Evolutionary conservation across 2,888 invertebrate genomes (phyloP), one percentile per base, ranked within the genome.

Genomic region (Mystacides longicornis): DNA sequence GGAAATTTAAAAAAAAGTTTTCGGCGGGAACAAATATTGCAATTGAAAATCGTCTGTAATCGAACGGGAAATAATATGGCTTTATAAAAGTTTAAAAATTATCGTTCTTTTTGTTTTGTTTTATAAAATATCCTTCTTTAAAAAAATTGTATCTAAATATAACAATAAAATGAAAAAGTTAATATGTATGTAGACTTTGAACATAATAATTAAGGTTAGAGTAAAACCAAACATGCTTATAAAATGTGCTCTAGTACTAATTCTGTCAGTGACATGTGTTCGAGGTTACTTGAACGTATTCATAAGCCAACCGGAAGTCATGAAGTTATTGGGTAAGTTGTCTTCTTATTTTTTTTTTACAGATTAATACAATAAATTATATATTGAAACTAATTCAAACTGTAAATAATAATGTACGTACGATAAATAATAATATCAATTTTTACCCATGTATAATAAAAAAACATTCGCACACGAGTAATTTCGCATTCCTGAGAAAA

Each of bases 261-360:
- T 31, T 9, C 14, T 31, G 14, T 20, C 21, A n/a, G 19, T 75
- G 72, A 74, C 76, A 65, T 68, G 75, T 74, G 80, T 80, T 74
- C 77, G 81, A 70, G 81, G 83, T 71, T 85, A 87, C 77, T 81
- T 87, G 67, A 86, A 87, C 74, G 82, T 89, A 67, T 88, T 87
- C 74, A 87, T 88, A 76, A 86, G 86, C 71, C 84, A 86, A 70
- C 81, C 82, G 62, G 87, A 88, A 77, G 86, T 88, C 68, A 84
- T 84, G 81, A 87, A 86, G 75, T 77, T 88, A 65, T 74, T 88
- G 72, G 87, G 87, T 88, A 75, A 84, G 85, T 51, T 21, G 18
- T 52, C 43, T 5, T 16, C 43, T 43, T 43, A n/a, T n/a, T n/a
- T n/a, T n/a, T n/a, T n/a, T n/a, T n/a, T 43, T 43, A 43, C 18